A percentile compares a stretch with the other conserved stretches of the same genome.
phyloP scores from a whole-genome alignment of 2,113 vertebrate species.

The Mormyrus iriodes region DNA sequence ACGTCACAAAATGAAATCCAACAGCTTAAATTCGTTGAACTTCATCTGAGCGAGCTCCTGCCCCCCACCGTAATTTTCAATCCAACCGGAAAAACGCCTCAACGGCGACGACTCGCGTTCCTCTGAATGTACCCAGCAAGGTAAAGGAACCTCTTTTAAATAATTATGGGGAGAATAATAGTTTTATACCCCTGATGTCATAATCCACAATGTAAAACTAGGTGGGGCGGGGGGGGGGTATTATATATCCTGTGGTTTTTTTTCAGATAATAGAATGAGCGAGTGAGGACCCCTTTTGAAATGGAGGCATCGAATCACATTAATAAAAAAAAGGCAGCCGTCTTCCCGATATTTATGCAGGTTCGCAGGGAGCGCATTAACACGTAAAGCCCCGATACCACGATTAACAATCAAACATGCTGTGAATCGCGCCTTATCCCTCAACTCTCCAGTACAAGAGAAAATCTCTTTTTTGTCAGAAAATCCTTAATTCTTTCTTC shows the following conservation, averaged over 20 bases:
- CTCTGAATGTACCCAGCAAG: background rate
- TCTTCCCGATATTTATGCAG: slow-evolving; percentile 43
- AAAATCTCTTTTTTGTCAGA: slow-evolving; percentile 53
- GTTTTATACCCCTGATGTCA: slow-evolving; percentile 9
- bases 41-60: background rate
- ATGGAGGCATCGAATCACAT: slow-evolving; percentile 23
- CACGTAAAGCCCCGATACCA: slow-evolving; percentile 41
- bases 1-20: slow-evolving; percentile 3
- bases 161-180: slow-evolving; percentile 24
- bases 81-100: background rate
- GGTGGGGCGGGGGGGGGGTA: slow-evolving; percentile 16
- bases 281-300: slow-evolving; percentile 17
- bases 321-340: slow-evolving; percentile 30
- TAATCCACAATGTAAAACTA: slow-evolving; percentile 33
- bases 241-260: slow-evolving; percentile 31
- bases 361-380: slow-evolving; percentile 43
- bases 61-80: background rate
- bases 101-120: background rate
- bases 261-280: slow-evolving; percentile 1
- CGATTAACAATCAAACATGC: slow-evolving; percentile 51
- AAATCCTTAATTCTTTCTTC: slow-evolving; percentile 77
- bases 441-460: slow-evolving; percentile 48
- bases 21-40: background rate
- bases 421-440: slow-evolving; percentile 46
- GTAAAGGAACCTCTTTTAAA: slow-evolving; percentile 22